Base-by-base conservation (phyloP, 2,888 invertebrate genomes). In the Dynastes tityus region DNA sequence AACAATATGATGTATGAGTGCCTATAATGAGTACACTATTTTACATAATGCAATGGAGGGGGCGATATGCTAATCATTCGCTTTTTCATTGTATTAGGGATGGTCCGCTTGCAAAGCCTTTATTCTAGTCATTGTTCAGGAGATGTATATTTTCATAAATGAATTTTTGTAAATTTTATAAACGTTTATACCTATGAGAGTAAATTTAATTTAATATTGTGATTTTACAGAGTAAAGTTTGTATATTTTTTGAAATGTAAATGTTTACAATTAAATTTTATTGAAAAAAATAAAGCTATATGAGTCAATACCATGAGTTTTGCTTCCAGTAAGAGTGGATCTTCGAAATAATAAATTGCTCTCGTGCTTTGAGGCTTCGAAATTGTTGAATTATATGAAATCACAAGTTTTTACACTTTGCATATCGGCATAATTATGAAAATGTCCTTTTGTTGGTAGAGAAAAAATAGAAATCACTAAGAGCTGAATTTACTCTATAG, bases 1-100 rank as follows among this genome's bases (percentile, higher is more conserved):
- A 84, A 84, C 81, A 82, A 84, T 80, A 77, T 84, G 74, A 83
- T 84, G 81, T 86, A 85, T 76, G 85, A 86, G 82, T 85, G 84
- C 81, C 81, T 86, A 75, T 85, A 82, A 82, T 78, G 51, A 37
- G 27, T 37, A 40, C 22, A 29, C 29, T 45, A 68, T 9, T 45
- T 65, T 68, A 64, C 64, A 73, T 58, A 58, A 53, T 73, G 22
- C 11, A 37, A 22, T 27, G 32, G 53, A 73, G 16, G 22, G 61
- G 37, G 32, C 22, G 64, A 40, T 63, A 75, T 74, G 61, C 32
- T 61, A 74, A 74, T 75, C 9, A 11, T 16, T 63, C 16, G 22
- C 22, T n/a, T 32, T 22, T 37, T 16, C 49, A 1, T 75, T 63
- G 37, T 61, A 49, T n/a, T 13, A 49, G 8, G 40, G 27, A 22